Evolutionary conservation across 1,140 invertebrate species (phyloP), one percentile per base, ranked within the genome.

Genomic region (Caenorhabditis remanei): DNA sequence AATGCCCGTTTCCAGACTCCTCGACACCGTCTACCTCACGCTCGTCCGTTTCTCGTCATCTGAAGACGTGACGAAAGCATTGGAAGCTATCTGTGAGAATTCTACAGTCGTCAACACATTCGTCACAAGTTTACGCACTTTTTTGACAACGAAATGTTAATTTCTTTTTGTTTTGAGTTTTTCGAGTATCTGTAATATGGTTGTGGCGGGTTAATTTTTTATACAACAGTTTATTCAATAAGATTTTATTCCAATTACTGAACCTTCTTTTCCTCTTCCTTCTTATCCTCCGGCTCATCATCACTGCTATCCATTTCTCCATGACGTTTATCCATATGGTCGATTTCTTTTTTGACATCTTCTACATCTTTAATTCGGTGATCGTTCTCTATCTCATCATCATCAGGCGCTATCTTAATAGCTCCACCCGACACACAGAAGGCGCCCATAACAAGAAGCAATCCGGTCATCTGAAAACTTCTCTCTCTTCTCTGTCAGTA

Each of bases 281-380:
- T 16, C 13, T 21, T 32, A 14, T 82, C n/a, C 11, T 82, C n/a
- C 9, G 50, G 50, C 50, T 58, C 79, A 56, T 55, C 21, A 21
- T 46, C 55, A 84, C 21, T 21, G 16, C 55, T 58, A 2, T 84
- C 82, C 82, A 61, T 41, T 24, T 65, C 84, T 46, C 8, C 46
- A 40, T 79, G 85, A 11, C 75, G 65, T 55, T 55, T 82, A 7
- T 82, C 85, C 46, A 55, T 48, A 13, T 83, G 75, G 65, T 87
- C 82, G 14, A 87, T n/a, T 40, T 87, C 86, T 2, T 83, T 61
- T 53, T 83, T 79, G 3, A 83, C 55, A 9, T 87, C 75, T 24
- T 87, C 86, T 32, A 84, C 46, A 32, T 84, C 86, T 24, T 56
- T 84, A 46, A 87, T 87, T 24, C 86, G n/a, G n/a, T 87, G 75